phyloP scores from a whole-genome alignment of 2,888 invertebrate genomes.

The Germaria angustata region DNA sequence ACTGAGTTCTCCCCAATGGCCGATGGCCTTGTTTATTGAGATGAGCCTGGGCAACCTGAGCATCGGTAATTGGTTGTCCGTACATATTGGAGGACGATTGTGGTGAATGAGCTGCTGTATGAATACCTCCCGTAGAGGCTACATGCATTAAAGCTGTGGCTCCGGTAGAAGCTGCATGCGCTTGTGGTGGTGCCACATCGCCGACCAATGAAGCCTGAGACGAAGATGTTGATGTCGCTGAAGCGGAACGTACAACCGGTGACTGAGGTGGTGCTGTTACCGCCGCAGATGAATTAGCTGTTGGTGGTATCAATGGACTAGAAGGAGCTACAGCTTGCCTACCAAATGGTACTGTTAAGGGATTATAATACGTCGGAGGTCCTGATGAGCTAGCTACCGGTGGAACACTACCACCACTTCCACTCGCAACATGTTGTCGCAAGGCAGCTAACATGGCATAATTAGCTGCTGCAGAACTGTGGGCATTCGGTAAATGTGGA shows the following conservation, averaged over 20 bases:
- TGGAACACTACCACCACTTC: conserved; percentile 54
- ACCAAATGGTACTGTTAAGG: conserved; percentile 74
- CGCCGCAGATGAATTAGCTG: conserved; percentile 65
- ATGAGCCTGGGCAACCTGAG: conserved; percentile 85
- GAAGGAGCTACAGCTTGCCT: conserved; percentile 72
- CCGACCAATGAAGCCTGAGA: conserved; percentile 77
- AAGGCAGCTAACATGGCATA: conserved; percentile 77
- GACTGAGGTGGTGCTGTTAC: conserved; percentile 74
- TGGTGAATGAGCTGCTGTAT: conserved; percentile 63
- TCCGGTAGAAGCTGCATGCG: conserved; percentile 70
- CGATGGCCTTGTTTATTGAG: conserved; percentile 87
- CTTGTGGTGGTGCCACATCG: conserved; percentile 77
- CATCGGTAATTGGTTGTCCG: conserved; percentile 83
- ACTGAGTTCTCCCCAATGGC: conserved; percentile 95
- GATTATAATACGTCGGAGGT: conserved; percentile 77
- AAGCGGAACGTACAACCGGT: conserved; percentile 82
- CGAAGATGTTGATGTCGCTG: conserved; percentile 79
- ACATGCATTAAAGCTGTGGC: conserved; percentile 63
- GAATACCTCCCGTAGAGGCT: conserved; percentile 67
- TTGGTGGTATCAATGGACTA: conserved; percentile 59
- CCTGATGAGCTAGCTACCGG: conserved; percentile 68
- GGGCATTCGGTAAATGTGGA: conserved; percentile 83
- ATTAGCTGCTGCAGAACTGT: conserved; percentile 68
- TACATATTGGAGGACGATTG: conserved; percentile 71
- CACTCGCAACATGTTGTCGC: conserved; percentile 73